These are phyloP conservation scores for Zeuzera pyrina DNA, from an alignment of 2,888 invertebrate species.

Conservation along the genomic window DNA sequence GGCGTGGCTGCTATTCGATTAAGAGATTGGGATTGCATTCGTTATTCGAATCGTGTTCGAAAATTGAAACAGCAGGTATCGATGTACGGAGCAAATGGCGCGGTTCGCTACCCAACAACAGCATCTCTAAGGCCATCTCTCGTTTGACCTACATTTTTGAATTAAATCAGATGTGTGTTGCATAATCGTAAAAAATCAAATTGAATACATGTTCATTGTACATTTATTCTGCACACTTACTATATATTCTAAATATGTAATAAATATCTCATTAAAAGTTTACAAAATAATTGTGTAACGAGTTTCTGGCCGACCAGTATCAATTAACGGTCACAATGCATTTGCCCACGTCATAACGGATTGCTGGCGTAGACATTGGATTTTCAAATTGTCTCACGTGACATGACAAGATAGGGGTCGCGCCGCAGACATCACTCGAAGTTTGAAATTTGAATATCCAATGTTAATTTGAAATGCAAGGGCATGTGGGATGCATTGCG, in stretches of 20 bases:
- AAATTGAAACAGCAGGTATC: slow-evolving; percentile 67
- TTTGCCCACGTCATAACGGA: too few relatives aligned
- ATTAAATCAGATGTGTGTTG: slow-evolving; percentile 27
- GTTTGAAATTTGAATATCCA: slow-evolving; percentile 34
- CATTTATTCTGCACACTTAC: too few relatives aligned
- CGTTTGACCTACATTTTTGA: slow-evolving; percentile 38
- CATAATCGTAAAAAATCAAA: too few relatives aligned
- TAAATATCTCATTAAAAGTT: too few relatives aligned
- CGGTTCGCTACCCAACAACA: slow-evolving; percentile 27
- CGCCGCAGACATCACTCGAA: slow-evolving; percentile 41
- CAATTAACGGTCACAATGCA: too few relatives aligned
- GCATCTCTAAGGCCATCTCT: slow-evolving; percentile 42
- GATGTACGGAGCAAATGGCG: slow-evolving; percentile 27
- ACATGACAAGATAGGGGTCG: slow-evolving; percentile 34
- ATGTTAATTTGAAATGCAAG: slow-evolving; percentile 44
- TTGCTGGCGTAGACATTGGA: slow-evolving; percentile 11
- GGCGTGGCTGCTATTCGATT: slow-evolving; percentile 47
- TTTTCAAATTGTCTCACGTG: slow-evolving; percentile 18
- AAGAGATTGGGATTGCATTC: slow-evolving; percentile 48
- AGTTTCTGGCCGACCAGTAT: too few relatives aligned
- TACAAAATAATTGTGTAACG: too few relatives aligned
- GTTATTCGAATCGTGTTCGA: slow-evolving; percentile 58
- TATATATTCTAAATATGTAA: too few relatives aligned
- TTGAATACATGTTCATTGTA: too few relatives aligned
- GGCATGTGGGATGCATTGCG: too few relatives aligned